phyloP scores from a whole-genome alignment of 2,888 invertebrate species.

The Drosophila engyochracea region DNA sequence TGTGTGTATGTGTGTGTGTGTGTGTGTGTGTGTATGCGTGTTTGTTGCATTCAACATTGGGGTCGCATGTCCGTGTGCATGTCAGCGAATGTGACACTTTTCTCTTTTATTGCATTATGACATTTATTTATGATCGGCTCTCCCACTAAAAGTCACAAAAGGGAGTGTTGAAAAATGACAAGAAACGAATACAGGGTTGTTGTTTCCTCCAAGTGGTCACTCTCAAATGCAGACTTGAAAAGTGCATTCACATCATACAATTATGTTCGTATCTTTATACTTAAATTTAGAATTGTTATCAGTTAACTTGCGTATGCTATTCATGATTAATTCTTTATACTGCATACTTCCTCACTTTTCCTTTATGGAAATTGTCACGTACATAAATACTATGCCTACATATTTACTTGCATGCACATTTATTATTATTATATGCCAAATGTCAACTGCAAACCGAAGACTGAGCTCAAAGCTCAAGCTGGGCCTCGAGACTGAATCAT shows the following conservation, averaged over 20 bases:
- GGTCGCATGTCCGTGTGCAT: constrained; percentile 57
- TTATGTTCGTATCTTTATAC: neutral
- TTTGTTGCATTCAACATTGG: constrained; percentile 24
- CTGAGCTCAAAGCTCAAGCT: constrained; percentile 23
- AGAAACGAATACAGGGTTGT: constrained; percentile 35
- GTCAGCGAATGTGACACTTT: constrained; percentile 66
- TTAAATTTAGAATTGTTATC: constrained; percentile 16
- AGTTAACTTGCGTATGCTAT: constrained; percentile 22
- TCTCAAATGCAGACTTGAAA: constrained; percentile 13
- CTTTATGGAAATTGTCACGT: constrained; percentile 35
- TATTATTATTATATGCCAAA: constrained; percentile 20
- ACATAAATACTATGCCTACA: neutral
- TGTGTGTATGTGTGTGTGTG: constrained; percentile 1
- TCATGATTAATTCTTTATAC: constrained; percentile 25
- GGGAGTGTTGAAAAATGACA: constrained; percentile 30
- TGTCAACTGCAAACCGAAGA: constrained; percentile 34
- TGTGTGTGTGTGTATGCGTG: constrained; percentile 2
- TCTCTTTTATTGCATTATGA: constrained; percentile 74
- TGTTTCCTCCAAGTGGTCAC: constrained; percentile 36
- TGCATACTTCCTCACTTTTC: constrained; percentile 21
- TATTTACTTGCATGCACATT: neutral
- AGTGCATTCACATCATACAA: neutral
- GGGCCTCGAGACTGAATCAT: constrained; percentile 50
- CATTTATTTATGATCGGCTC: constrained; percentile 72
- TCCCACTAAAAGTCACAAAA: constrained; percentile 30